Base-by-base conservation (phyloP, 1,140 invertebrate genomes). In the Eurosta solidaginis region DNA sequence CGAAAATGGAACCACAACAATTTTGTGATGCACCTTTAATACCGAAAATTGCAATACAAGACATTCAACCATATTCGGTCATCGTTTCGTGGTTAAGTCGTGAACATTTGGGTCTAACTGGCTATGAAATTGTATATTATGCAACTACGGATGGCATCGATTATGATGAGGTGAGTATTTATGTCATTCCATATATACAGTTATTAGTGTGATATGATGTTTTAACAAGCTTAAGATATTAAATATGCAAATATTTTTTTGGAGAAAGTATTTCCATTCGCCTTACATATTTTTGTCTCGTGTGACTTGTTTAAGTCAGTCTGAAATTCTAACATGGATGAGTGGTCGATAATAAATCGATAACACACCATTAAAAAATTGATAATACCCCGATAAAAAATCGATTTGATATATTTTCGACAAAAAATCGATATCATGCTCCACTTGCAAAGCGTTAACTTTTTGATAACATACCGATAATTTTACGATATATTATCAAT, bases 1-100 rank as follows among this genome's bases (percentile, higher is more conserved):
- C 95, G 20, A 92, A 93, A 77, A 89, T 96, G 81, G 92, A 94
- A 82, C 92, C 94, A 9, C 92, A 93, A 78, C 91, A 93, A 82
- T 94, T 97, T 83, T 97, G 95, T 84, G 93, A 95, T 77, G 90
- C 93, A 74, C 95, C 95, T 6, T 89, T 96, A 80, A 92, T 96
- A 79, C 89, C 93, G 50, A 93, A 94, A 86, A 89, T 97, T 29
- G 94, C 94, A 78, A 94, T 96, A 80, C 93, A 95, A 88, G 95
- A 96, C 85, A 94, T 96, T 42, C 94, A 96, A 87, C 94, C 95
- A 2, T 95, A 94, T 88, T 95, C 94, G n/a, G 92, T 96, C 42
- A 89, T 95, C 75, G 93, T 96, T 14, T 93, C 94, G 74, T 97
- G 96, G 96, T 94, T 96, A 85, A 95, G 94, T 81, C 91, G 95